phyloP scores from a whole-genome alignment of 1,140 invertebrate species.

The Drosophila baimaii region DNA sequence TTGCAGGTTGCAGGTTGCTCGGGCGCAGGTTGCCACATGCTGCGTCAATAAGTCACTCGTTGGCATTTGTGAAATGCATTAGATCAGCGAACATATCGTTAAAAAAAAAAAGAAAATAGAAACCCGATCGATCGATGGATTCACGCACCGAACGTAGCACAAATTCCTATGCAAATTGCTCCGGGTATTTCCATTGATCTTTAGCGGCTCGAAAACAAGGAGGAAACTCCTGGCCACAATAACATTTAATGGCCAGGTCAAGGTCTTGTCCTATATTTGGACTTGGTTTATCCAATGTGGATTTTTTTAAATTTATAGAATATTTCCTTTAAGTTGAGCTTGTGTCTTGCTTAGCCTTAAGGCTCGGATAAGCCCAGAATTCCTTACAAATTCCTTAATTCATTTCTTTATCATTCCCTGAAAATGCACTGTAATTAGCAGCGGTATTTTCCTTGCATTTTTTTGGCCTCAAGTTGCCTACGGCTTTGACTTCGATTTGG shows the following conservation, averaged over 20 bases:
- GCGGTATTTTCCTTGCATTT: constrained; percentile 20
- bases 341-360: neutral
- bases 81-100: constrained; percentile 33
- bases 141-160: neutral
- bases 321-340: neutral
- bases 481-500: constrained; percentile 3
- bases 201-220: neutral
- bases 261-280: constrained; percentile 8
- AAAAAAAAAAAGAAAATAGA: neutral
- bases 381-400: neutral
- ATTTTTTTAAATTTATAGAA: no score
- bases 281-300: neutral
- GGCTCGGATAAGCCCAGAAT: no score
- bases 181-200: constrained; percentile 17
- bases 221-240: neutral
- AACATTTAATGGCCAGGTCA: constrained; percentile 1
- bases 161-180: constrained; percentile 49
- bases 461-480: constrained; percentile 2
- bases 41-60: constrained; percentile 60
- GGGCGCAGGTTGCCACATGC: constrained; percentile 37
- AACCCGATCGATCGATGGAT: constrained; percentile 9
- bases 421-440: constrained; percentile 28
- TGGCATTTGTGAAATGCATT: constrained; percentile 55
- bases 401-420: neutral
- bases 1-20: constrained; percentile 30